phyloP scores from a whole-genome alignment of 2,797 vertebrate genomes.

The Syndactyla subalaris region DNA sequence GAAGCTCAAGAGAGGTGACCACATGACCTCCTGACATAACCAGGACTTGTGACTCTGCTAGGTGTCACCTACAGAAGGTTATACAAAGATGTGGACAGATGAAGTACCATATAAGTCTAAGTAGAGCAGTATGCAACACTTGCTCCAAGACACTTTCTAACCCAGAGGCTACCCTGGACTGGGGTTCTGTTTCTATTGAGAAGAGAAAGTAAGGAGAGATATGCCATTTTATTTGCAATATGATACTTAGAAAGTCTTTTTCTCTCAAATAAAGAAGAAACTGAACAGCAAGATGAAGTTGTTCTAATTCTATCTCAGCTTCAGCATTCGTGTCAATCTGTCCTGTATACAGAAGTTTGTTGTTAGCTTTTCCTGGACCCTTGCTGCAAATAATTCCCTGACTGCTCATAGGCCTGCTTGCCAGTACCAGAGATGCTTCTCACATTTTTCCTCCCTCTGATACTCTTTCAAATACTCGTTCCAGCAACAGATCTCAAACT shows the following conservation, averaged over 20 bases:
- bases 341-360: neutral
- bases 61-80: neutral
- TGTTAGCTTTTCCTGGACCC: neutral
- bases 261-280: neutral
- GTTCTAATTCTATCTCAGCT: neutral
- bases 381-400: neutral
- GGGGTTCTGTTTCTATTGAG: neutral
- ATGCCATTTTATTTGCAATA: neutral
- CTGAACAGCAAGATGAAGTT: neutral
- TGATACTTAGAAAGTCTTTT: neutral
- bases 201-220: neutral
- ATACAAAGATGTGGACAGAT: neutral
- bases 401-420: neutral
- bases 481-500: neutral
- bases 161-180: neutral
- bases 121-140: neutral
- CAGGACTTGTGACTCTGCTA: neutral
- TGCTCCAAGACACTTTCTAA: neutral
- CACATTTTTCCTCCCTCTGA: neutral
- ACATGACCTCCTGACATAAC: rapidly evolving
- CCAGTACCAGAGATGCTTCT: neutral
- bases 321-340: neutral
- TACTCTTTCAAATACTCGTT: neutral
- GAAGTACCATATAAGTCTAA: neutral
- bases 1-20: neutral